Evolutionary conservation across 2,113 vertebrate species (phyloP), one percentile per base, ranked within the genome.

Genomic region (Ifrita kowaldi): DNA sequence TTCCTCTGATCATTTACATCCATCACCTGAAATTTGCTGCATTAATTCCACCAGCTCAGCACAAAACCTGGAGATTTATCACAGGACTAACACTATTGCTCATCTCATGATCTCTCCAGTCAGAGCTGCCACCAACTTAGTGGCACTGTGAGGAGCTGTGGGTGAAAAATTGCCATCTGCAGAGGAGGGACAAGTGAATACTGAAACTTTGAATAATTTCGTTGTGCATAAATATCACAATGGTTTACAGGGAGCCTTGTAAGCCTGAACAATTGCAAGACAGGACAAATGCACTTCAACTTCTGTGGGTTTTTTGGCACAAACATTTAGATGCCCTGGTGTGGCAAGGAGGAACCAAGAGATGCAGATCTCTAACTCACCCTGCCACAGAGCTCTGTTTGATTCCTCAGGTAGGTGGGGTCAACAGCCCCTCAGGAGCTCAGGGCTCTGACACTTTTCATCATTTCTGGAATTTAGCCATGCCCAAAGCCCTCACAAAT

Each of bases 21-120:
- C 39, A 32, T 39, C 24, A 11, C 56, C 21, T 44, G 33, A 16
- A 71, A 22, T 78, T 47, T 81, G 64, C 15, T 2, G 7, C 17
- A 17, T 15, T 57, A 69, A 92, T 91, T 84, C 56, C 74, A 70
- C 26, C 77, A 84, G 84, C 77, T 95, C 87, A 96, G 93, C 87
- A 71, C 23, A 70, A 81, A 94, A 7, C 23, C 55, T 55, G 28
- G 69, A 59, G 39, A 39, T 91, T 93, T 27, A 56, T 70, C 56
- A 21, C 20, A 59, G 59, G 5, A 7, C 33, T 27, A 7, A 30
- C 3, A 11, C 26, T 21, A 5, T 3, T 10, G 11, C 71, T 93
- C 64, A 33, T 47, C 62, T 73, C 63, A 0, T 32, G 37, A 65
- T 60, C 22, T 53, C 64, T 62, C 6, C 59, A 62, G 50, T 57